These are phyloP conservation scores for Mionectes olivaceus DNA, from an alignment of 2,797 vertebrate species.

Conservation along the genomic window DNA sequence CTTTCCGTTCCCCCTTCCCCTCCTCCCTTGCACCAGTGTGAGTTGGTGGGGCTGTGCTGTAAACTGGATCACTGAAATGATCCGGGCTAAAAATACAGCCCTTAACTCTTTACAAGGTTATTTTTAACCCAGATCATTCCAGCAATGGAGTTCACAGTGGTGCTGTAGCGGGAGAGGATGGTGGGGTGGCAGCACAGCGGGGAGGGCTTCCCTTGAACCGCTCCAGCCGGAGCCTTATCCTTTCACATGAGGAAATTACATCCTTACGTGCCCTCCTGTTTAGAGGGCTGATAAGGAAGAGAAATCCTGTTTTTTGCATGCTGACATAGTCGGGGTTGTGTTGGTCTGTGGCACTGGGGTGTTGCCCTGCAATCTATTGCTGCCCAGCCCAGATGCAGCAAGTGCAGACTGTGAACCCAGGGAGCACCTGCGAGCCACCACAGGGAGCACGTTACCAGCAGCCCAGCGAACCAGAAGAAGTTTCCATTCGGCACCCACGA, in stretches of 20 bases:
- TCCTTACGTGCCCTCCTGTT: background rate
- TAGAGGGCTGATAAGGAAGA: background rate
- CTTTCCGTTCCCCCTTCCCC: slow-evolving; percentile 1
- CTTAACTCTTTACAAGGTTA: slow-evolving; percentile 54
- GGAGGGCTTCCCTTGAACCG: background rate
- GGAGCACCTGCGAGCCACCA: background rate
- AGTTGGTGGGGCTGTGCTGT: slow-evolving; percentile 29
- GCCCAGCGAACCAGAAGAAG: fast-evolving
- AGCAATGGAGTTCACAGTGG: background rate
- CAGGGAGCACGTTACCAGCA: fast-evolving
- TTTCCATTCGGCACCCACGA: background rate
- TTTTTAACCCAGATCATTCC: slow-evolving; percentile 60
- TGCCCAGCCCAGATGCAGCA: background rate
- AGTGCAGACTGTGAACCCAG: background rate
- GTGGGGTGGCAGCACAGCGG: background rate
- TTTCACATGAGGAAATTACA: background rate
- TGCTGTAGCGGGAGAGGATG: background rate
- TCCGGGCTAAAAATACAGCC: slow-evolving; percentile 47
- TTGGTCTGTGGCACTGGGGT: background rate
- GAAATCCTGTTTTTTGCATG: background rate
- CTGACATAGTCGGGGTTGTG: background rate
- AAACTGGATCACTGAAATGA: slow-evolving; percentile 44
- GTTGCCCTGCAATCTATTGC: background rate
- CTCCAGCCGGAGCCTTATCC: background rate
- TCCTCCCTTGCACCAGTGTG: background rate